Percentiles rank a stretch among this genome's conserved stretches.
Evolutionary conservation across 2,113 vertebrate species (phyloP).

Genomic region (Platichthys flesus): DNA sequence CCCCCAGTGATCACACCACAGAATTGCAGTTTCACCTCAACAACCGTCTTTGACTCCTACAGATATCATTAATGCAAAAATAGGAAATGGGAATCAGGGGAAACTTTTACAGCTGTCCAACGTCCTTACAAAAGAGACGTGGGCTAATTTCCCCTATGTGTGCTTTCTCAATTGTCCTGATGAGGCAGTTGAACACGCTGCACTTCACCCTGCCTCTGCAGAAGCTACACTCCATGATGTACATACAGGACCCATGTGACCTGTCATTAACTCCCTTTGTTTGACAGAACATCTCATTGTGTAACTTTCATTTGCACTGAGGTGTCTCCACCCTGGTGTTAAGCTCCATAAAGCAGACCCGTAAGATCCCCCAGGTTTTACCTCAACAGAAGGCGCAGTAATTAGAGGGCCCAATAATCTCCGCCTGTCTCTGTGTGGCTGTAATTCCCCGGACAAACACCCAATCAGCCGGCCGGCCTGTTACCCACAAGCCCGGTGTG

Average conservation of each 20-base stretch:
- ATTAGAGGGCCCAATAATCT: conserved; percentile 68
- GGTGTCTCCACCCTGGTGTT: background rate
- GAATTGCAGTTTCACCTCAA: too few relatives aligned
- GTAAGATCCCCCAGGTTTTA: conserved; percentile 38
- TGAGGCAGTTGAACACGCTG: background rate
- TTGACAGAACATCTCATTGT: background rate
- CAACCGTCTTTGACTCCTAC: too few relatives aligned
- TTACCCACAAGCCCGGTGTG: conserved; percentile 28
- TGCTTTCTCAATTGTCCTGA: background rate
- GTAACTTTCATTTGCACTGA: conserved; percentile 26
- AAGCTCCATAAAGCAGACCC: conserved; percentile 4
- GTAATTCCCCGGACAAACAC: conserved; percentile 49
- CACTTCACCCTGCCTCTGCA: background rate
- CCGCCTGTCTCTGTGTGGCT: conserved; percentile 40
- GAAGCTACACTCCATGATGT: background rate
- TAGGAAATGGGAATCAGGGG: too few relatives aligned
- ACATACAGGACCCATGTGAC: background rate
- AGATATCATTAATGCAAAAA: too few relatives aligned
- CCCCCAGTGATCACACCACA: too few relatives aligned
- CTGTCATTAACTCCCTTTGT: background rate
- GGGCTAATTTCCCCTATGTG: too few relatives aligned
- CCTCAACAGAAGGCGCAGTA: conserved; percentile 65
- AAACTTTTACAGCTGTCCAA: background rate
- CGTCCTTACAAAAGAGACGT: too few relatives aligned
- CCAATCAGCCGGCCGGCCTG: conserved; percentile 48